These are phyloP conservation scores for Ochropacha duplaris DNA, from an alignment of 2,888 invertebrate genomes.

Conservation along the genomic window DNA sequence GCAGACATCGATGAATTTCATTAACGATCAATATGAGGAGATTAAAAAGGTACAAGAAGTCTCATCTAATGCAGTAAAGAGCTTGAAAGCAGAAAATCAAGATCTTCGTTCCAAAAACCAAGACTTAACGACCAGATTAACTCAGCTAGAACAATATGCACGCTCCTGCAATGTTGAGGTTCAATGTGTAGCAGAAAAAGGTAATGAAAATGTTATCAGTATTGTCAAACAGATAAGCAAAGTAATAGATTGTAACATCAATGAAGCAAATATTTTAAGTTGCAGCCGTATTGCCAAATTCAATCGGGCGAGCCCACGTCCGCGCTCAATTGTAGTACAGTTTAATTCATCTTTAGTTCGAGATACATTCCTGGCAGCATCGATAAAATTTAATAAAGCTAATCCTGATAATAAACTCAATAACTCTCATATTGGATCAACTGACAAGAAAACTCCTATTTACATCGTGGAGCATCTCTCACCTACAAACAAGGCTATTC, in stretches of 20 bases:
- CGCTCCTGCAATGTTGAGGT: not conserved
- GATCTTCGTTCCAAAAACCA: too few species aligned
- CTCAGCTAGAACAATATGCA: not conserved
- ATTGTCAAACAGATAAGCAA: not conserved
- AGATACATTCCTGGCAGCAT: conserved; percentile 9
- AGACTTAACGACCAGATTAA: not conserved
- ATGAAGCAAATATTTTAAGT: not conserved
- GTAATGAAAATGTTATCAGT: not conserved
- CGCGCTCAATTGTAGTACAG: conserved; percentile 10
- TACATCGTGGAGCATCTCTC: conserved; percentile 1
- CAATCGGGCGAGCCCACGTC: conserved; percentile 10
- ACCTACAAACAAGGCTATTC: conserved; percentile 1
- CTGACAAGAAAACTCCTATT: conserved; percentile 1
- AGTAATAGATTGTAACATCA: not conserved
- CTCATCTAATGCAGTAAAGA: not conserved
- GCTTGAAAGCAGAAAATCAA: not conserved
- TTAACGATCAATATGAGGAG: not conserved
- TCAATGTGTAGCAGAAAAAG: not conserved
- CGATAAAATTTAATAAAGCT: conserved; percentile 12
- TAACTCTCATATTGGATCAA: conserved; percentile 3
- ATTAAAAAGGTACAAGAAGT: not conserved
- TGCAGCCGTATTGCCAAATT: conserved; percentile 12
- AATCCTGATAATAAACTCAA: conserved; percentile 9
- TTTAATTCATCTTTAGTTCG: conserved; percentile 4
- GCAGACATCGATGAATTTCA: not conserved